These are phyloP conservation scores for Lissocephala sabroskyi DNA, from an alignment of 2,888 invertebrate species.

Conservation along the genomic window DNA sequence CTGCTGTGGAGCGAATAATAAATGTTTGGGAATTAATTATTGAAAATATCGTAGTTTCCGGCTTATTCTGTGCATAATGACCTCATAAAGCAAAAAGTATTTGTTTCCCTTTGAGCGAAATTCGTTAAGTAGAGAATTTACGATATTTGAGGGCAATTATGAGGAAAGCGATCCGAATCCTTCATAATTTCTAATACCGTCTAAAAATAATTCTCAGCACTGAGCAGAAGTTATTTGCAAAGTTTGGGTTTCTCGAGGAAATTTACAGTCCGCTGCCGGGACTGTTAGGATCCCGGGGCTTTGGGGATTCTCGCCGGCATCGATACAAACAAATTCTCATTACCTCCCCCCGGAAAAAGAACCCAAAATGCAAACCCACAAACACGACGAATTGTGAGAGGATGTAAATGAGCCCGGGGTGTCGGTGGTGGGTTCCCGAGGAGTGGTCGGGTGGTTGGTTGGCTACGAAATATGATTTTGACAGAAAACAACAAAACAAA, in stretches of 20 bases:
- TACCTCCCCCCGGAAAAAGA: constrained; percentile 43
- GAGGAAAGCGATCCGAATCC: constrained; percentile 34
- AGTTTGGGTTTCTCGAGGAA: constrained; percentile 36
- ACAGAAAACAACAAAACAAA: constrained; percentile 70
- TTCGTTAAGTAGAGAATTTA: constrained; percentile 53
- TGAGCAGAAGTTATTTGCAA: constrained; percentile 70
- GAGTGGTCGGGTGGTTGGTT: constrained; percentile 1
- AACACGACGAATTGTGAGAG: constrained; percentile 34
- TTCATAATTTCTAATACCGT: constrained; percentile 63
- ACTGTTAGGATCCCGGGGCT: no score
- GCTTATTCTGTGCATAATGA: background rate
- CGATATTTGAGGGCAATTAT: constrained; percentile 41
- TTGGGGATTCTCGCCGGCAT: no score
- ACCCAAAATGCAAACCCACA: constrained; percentile 37
- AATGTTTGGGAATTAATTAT: no score
- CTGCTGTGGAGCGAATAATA: no score
- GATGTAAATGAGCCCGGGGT: constrained; percentile 61
- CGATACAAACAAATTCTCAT: constrained; percentile 71
- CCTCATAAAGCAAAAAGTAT: constrained; percentile 18
- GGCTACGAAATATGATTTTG: constrained; percentile 67
- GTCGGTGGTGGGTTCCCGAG: constrained; percentile 3
- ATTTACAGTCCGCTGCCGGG: constrained; percentile 42
- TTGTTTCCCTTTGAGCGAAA: no score
- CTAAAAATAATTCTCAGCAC: constrained; percentile 67
- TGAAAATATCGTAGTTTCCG: no score